phyloP scores from a whole-genome alignment of 2,113 vertebrate genomes.

The Melierax canorus region DNA sequence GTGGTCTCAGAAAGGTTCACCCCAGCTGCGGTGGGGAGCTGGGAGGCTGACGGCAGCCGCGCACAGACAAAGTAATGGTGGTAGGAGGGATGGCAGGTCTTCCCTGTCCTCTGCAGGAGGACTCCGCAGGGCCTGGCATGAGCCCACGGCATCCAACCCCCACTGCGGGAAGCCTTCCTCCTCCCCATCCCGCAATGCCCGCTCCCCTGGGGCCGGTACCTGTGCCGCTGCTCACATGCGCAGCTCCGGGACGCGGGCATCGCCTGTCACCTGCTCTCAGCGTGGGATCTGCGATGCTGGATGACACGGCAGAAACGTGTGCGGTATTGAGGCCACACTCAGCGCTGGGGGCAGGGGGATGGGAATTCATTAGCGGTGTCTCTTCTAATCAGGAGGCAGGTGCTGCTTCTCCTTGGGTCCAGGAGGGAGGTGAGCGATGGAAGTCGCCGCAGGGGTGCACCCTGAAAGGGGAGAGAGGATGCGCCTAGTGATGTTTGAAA shows the following conservation, averaged over 20 bases:
- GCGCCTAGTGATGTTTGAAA: background rate
- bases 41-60: background rate
- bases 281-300: background rate
- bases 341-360: background rate
- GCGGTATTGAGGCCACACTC: background rate
- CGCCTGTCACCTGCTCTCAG: background rate
- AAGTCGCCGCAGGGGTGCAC: background rate
- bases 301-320: background rate
- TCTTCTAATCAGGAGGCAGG: background rate
- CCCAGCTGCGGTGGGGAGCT: background rate
- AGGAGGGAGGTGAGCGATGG: background rate
- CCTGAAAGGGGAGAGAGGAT: background rate
- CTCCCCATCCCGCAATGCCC: accelerated
- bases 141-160: background rate
- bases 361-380: background rate
- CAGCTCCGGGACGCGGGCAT: accelerated
- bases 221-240: background rate
- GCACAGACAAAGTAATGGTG: background rate
- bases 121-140: background rate
- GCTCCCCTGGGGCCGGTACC: accelerated
- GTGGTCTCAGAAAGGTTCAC: background rate
- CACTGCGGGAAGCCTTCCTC: background rate
- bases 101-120: background rate
- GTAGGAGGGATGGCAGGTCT: background rate
- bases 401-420: background rate